Percentiles rank a stretch among this genome's conserved stretches.
Evolutionary conservation across 2,888 invertebrate species (phyloP).

Genomic region (Noctua comes): DNA sequence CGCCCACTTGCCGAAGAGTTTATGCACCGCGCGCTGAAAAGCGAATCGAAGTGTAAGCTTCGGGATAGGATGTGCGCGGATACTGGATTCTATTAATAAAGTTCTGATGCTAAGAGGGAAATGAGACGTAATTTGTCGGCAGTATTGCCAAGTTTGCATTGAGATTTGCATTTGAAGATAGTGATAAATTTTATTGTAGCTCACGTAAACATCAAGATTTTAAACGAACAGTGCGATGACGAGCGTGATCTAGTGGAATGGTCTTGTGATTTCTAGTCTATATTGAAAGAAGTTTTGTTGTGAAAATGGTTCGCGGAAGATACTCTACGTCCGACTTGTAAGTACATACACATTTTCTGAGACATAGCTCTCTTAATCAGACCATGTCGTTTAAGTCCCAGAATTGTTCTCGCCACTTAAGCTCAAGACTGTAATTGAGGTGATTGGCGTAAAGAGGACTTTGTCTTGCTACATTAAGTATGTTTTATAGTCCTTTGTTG

Average conservation of each 20-base stretch:
- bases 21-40: conserved; percentile 66
- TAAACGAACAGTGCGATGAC: conserved; percentile 79
- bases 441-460: conserved; percentile 36
- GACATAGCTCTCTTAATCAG: conserved; percentile 32
- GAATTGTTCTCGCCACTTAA: conserved; percentile 41
- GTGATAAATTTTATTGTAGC: conserved; percentile 82
- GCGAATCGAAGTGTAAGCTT: conserved; percentile 64
- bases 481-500: conserved; percentile 52
- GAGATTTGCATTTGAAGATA: conserved; percentile 80
- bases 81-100: conserved; percentile 84
- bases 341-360: conserved; percentile 66
- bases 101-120: conserved; percentile 78
- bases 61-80: conserved; percentile 71
- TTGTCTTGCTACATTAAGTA: conserved; percentile 27
- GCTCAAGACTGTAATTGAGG: conserved; percentile 38
- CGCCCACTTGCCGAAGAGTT: conserved; percentile 58
- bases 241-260: conserved; percentile 73
- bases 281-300: conserved; percentile 67
- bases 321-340: conserved; percentile 88
- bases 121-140: conserved; percentile 82
- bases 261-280: conserved; percentile 72
- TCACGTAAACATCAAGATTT: conserved; percentile 78
- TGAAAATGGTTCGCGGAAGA: conserved; percentile 88
- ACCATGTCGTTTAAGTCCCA: conserved; percentile 26
- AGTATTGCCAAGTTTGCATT: conserved; percentile 86